Percentiles rank a stretch among this genome's conserved stretches.
phyloP scores from a whole-genome alignment of 2,113 vertebrate species.

The Amphilophus citrinellus region DNA sequence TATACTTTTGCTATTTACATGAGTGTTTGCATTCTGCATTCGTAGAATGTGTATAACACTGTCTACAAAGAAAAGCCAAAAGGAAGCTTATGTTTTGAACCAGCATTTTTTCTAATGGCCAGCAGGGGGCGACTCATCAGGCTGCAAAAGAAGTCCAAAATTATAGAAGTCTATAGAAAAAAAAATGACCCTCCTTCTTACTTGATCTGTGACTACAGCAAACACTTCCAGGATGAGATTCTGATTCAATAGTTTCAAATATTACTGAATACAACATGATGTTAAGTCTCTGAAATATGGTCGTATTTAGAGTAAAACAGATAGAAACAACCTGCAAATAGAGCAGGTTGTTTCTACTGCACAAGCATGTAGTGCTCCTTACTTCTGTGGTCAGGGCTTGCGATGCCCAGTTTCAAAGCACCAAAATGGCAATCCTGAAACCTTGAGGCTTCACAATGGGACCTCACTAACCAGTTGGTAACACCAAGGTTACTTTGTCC shows the following conservation, averaged over 20 bases:
- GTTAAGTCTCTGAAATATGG: background rate
- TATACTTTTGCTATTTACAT: background rate
- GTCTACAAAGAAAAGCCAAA: background rate
- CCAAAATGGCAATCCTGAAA: background rate
- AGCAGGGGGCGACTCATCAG: background rate
- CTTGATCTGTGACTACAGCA: background rate
- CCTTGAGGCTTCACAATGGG: background rate
- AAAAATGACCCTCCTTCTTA: background rate
- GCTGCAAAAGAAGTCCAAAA: background rate
- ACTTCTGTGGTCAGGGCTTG: background rate
- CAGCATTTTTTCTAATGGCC: background rate
- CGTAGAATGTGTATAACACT: background rate
- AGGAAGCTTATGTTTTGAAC: background rate
- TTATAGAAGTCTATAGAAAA: background rate
- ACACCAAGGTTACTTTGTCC: background rate
- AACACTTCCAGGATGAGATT: background rate
- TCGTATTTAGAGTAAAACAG: background rate
- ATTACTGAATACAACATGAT: background rate
- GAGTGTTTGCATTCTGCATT: background rate
- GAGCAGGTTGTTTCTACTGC: no score
- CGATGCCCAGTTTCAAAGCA: background rate
- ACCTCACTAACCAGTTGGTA: background rate
- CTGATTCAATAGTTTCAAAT: background rate
- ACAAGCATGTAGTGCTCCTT: no score
- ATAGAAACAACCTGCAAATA: background rate